Base-by-base conservation (phyloP, 2,797 vertebrate species). In the Mionectes olivaceus region DNA sequence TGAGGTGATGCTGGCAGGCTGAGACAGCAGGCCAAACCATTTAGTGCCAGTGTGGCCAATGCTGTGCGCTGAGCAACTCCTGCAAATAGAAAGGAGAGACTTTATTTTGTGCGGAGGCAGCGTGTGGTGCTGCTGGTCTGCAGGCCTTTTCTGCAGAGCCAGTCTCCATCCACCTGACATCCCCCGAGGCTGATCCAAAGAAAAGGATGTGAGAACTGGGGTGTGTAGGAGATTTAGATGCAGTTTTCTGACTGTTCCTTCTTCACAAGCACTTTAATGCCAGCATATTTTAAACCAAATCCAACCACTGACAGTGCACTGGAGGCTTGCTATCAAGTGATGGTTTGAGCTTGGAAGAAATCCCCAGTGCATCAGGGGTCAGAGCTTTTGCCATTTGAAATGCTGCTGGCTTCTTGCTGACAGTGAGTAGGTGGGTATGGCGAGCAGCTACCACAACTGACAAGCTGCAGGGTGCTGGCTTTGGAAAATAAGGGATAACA, bases 181-280 rank as follows among this genome's bases (percentile, higher is more conserved):
- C 0, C 0, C 60, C 22, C 0, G 0, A 60, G 44, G 10, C 39
- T 4, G 3, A 41, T 85, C 71, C 44, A 59, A 57, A 47, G 50
- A 46, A 73, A 83, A 33, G 9, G 6, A 56, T 9, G 1, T 3
- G 33, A 87, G 61, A 44, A 46, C 41, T 75, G 41, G 5, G 13
- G 49, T 50, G 39, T 52, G 18, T 43, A 32, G 50, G 63, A 67
- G 44, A 30, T 77, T 32, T 37, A 70, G 22, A 19, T 80, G 53
- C 60, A n/a, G 6, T 80, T 91, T 77, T 33, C 32, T 52, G 30
- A 56, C 28, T 68, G 33, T 55, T 89, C 37, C 55, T 91, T 83
- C 64, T 83, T 77, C 28, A 44, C 18, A 37, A 47, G 15, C 12
- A 19, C 33, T 89, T 79, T 28, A 30, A 50, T 4, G 7, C 25